A percentile compares a stretch with the other conserved stretches of the same genome.
Evolutionary conservation across 37 sponge, comb jelly and placozoan genomes (phyloP).

Genomic region (Lycopodina hypogea): DNA sequence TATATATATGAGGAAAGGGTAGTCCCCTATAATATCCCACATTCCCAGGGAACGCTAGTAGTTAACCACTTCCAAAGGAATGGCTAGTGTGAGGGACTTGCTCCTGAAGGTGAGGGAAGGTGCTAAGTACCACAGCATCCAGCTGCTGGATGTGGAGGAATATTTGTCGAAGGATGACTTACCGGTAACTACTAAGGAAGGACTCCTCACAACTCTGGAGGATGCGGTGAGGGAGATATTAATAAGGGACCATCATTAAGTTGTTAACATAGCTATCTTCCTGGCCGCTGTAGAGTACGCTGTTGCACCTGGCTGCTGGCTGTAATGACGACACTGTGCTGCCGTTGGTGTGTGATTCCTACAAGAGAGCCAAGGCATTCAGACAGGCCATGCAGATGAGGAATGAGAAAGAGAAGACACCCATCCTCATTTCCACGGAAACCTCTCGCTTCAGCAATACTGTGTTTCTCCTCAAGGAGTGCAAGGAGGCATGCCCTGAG

Average conservation of each 20-base stretch:
- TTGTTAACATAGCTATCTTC: not conserved
- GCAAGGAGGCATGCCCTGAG: slow-evolving; percentile 19
- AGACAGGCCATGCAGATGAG: not conserved
- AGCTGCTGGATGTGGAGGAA: slow-evolving; percentile 16
- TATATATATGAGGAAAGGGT: no score
- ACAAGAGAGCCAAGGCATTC: slow-evolving; percentile 30
- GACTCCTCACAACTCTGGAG: slow-evolving; percentile 11
- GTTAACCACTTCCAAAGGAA: no score
- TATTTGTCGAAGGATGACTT: slow-evolving; percentile 9
- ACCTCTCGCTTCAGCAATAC: slow-evolving; percentile 6
- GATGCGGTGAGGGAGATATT: not conserved
- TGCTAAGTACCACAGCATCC: not conserved
- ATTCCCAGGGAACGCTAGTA: no score
- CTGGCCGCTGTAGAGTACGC: slow-evolving; percentile 27
- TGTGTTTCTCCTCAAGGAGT: slow-evolving; percentile 30
- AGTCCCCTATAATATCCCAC: no score
- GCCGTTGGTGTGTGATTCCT: slow-evolving; percentile 22
- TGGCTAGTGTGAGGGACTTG: no score
- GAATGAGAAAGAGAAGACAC: slow-evolving; percentile 2
- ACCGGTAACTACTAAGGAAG: slow-evolving; percentile 13
- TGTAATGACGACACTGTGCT: slow-evolving; percentile 9
- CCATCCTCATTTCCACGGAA: slow-evolving; percentile 19
- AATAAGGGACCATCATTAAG: not conserved
- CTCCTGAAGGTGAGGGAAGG: not conserved
- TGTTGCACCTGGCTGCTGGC: slow-evolving; percentile 37